Evolutionary conservation across 2,113 vertebrate genomes (phyloP), one percentile per base, ranked within the genome.

Genomic region (Xiphias gladius): DNA sequence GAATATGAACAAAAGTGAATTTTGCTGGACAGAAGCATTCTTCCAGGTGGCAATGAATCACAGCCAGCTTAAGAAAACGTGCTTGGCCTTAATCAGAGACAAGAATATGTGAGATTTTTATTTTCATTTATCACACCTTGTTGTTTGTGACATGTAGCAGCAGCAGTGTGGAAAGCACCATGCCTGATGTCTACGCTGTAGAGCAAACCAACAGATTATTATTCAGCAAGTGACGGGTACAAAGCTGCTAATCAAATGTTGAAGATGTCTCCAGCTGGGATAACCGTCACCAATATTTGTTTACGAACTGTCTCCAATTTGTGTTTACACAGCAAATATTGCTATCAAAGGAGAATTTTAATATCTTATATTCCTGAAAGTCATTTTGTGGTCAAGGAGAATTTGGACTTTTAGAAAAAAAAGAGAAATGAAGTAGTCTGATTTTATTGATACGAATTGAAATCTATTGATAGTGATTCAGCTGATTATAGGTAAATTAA

Each of bases 201-300:
- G 26, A 24, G 50, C 48, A 41, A 59, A 79, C 63, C 37, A 43
- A 59, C 86, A 52, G 32, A 76, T 79, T 85, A 67, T 69, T 65
- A 88, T 82, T 85, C 65, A 64, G 67, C 82, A 58, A 35, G 83
- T 81, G 58, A 64, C n/a, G 50, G 64, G 55, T 69, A 48, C 62
- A 79, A 66, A 74, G 83, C 79, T 77, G 71, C 86, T 89, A 79
- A 86, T 89, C 82, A 84, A 71, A 87, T 87, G 82, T 71, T 55
- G 79, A 82, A 54, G 76, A 67, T 58, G 82, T 78, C 84, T 90
- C 83, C 80, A 78, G 81, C 84, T 63, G 84, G 81, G 83, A 83
- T 78, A 86, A 88, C 41, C 46, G 11, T 17, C 62, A 73, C 32
- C 63, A 50, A 20, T 65, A 77, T 88, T 86, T 89, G 84, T 89